phyloP scores from a whole-genome alignment of 2,797 vertebrate species.

The Pempheris klunzingeri region DNA sequence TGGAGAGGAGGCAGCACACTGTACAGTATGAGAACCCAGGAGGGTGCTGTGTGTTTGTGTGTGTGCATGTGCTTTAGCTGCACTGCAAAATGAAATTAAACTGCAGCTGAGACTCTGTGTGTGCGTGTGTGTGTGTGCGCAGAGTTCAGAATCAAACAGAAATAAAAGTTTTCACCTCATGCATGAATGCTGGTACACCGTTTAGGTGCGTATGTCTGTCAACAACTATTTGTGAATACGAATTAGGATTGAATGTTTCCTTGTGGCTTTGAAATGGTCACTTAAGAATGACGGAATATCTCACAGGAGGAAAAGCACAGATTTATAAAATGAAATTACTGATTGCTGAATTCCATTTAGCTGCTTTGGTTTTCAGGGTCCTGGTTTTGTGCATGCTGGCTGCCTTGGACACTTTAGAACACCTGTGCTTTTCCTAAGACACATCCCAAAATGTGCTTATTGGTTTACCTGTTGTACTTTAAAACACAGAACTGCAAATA shows the following conservation, averaged over 20 bases:
- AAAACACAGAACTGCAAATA: neutral
- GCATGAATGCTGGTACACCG: neutral
- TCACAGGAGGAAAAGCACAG: neutral
- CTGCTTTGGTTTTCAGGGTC: neutral
- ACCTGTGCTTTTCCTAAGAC: neutral
- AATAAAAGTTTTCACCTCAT: constrained; percentile 25
- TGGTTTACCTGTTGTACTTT: neutral
- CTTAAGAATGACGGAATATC: neutral
- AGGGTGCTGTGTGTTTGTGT: constrained; percentile 10
- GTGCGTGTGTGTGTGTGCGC: constrained; percentile 12
- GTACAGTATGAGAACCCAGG: constrained; percentile 14
- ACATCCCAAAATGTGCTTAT: neutral
- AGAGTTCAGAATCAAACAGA: constrained; percentile 26
- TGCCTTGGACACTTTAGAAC: neutral
- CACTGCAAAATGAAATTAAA: constrained; percentile 54
- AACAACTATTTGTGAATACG: neutral
- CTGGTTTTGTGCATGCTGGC: neutral
- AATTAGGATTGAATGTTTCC: neutral
- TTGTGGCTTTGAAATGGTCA: neutral
- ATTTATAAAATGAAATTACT: neutral
- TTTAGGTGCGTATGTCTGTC: neutral
- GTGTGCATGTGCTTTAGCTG: constrained; percentile 6
- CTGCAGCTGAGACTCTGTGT: constrained; percentile 37
- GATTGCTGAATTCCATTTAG: constrained; percentile 1
- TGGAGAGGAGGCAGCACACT: constrained; percentile 39